phyloP scores from a whole-genome alignment of 2,888 invertebrate genomes.

The Clistopyga incitator region DNA sequence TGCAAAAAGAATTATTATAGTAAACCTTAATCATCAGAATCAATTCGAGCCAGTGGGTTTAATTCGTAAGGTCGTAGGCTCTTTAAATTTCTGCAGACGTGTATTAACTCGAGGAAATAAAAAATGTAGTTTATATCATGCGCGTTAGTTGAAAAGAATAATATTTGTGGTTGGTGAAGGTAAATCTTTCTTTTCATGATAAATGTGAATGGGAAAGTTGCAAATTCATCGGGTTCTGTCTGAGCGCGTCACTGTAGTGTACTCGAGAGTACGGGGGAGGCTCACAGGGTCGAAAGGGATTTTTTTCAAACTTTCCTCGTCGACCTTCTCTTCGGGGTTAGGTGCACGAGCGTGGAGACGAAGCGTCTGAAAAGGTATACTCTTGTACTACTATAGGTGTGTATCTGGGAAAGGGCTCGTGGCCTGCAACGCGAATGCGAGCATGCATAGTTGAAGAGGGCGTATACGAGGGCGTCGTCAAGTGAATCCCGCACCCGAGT shows the following conservation, averaged over 20 bases:
- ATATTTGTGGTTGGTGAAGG: too few species aligned
- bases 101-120: too few species aligned
- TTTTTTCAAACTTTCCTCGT: constrained; percentile 24
- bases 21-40: too few species aligned
- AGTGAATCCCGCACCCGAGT: constrained; percentile 50
- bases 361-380: constrained; percentile 55
- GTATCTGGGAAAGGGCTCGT: constrained; percentile 25
- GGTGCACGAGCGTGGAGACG: constrained; percentile 53
- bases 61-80: too few species aligned
- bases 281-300: constrained; percentile 23
- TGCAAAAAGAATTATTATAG: too few species aligned
- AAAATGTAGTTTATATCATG: too few species aligned
- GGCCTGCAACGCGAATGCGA: constrained; percentile 41
- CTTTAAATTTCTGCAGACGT: too few species aligned
- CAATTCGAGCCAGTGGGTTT: too few species aligned
- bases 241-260: not conserved
- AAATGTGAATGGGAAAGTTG: too few species aligned
- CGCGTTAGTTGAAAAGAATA: too few species aligned
- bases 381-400: constrained; percentile 39
- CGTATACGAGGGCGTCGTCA: constrained; percentile 63
- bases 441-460: constrained; percentile 50
- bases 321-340: constrained; percentile 12
- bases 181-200: too few species aligned
- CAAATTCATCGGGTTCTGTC: not conserved
- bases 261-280: constrained; percentile 26